These are phyloP conservation scores for Sitodiplosis mosellana DNA, from an alignment of 1,140 invertebrate species.

Conservation along the genomic window DNA sequence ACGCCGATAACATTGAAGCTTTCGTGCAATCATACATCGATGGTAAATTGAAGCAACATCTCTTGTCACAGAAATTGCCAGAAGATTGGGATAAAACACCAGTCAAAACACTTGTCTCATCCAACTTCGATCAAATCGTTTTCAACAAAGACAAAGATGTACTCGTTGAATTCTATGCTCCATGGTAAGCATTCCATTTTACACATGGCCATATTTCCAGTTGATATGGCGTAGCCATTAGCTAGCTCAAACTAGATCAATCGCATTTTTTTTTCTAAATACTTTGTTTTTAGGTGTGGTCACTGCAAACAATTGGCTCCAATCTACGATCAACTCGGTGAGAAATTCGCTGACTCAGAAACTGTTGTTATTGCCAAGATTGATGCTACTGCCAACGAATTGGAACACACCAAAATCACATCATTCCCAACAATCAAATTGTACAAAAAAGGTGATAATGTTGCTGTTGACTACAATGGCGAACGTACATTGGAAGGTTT, in stretches of 20 bases:
- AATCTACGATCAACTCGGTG: constrained; percentile 69
- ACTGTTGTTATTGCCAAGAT: constrained; percentile 93
- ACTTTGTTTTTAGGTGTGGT: constrained; percentile 42
- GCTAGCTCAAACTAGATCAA: too few relatives aligned
- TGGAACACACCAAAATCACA: constrained; percentile 85
- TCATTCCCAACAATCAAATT: constrained; percentile 95
- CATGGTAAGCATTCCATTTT: constrained; percentile 46
- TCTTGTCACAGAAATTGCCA: constrained; percentile 84
- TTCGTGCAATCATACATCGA: constrained; percentile 81
- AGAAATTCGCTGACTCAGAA: constrained; percentile 68
- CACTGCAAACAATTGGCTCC: constrained; percentile 94
- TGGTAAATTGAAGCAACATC: constrained; percentile 85
- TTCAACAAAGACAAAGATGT: constrained; percentile 81
- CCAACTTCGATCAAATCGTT: constrained; percentile 91
- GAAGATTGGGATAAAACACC: constrained; percentile 93
- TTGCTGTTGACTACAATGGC: constrained; percentile 88
- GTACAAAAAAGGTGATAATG: constrained; percentile 82
- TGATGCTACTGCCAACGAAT: constrained; percentile 93
- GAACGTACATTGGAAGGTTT: constrained; percentile 88
- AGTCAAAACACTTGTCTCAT: constrained; percentile 86
- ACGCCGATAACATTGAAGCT: constrained; percentile 51
- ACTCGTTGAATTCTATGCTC: constrained; percentile 96
- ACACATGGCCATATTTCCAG: too few relatives aligned
- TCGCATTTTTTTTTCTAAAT: constrained; percentile 2
- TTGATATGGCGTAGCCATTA: too few relatives aligned